A percentile compares a stretch with the other conserved stretches of the same genome.
Conservation (phyloP, 2,113 vertebrate genomes). For the Zosterops japonicus region DNA sequence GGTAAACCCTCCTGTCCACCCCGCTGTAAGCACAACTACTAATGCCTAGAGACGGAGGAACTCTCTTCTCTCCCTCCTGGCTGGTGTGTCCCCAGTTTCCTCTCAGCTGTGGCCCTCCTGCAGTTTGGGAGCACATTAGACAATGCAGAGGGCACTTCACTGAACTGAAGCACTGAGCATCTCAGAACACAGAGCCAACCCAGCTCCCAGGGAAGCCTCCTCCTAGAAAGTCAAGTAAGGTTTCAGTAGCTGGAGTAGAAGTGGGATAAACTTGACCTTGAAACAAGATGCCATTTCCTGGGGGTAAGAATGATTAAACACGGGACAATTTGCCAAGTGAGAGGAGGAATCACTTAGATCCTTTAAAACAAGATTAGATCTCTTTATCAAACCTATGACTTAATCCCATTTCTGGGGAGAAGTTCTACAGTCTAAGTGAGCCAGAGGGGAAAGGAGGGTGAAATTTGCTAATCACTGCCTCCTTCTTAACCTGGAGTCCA, state of each 20-base stretch:
- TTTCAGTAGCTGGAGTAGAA: slow-evolving; percentile 17
- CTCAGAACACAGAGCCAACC: neutral
- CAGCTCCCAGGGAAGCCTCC: neutral
- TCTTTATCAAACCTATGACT: slow-evolving; percentile 33
- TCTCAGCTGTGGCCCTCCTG: neutral
- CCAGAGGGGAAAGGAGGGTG: neutral
- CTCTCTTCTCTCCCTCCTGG: neutral
- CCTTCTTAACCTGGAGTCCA: neutral
- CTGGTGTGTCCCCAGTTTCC: rapidly evolving
- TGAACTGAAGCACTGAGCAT: neutral
- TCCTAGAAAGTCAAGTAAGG: neutral
- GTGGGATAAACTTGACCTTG: slow-evolving; percentile 29
- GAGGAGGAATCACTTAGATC: slow-evolving; percentile 38
- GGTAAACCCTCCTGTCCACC: neutral
- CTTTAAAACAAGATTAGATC: slow-evolving; percentile 27
- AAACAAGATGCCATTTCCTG: slow-evolving; percentile 38
- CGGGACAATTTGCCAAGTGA: slow-evolving; percentile 36
- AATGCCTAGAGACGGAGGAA: neutral
- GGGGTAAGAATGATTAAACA: slow-evolving; percentile 32
- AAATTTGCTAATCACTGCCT: neutral
- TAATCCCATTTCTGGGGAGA: slow-evolving; percentile 45
- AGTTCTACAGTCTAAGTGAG: neutral
- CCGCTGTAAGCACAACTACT: neutral
- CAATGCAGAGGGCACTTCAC: neutral
- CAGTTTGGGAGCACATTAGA: neutral